These are phyloP conservation scores for Plebejus anna DNA, from an alignment of 2,888 invertebrate genomes.

Conservation along the genomic window DNA sequence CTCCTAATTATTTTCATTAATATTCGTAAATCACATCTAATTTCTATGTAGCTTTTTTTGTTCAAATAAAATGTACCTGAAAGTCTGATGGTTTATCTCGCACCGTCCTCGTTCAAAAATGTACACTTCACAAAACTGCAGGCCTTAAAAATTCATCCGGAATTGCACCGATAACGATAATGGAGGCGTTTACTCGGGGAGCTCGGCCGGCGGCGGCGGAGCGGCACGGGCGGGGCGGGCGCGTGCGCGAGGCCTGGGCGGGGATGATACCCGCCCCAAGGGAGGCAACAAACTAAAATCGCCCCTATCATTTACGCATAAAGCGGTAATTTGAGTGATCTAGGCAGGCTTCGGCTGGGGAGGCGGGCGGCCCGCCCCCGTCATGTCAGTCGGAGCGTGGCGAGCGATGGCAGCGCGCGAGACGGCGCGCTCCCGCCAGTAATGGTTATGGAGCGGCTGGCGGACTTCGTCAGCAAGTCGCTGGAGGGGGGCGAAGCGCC, in stretches of 20 bases:
- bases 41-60: not conserved
- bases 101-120: conserved; percentile 28
- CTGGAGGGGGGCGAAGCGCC: conserved; percentile 83
- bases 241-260: conserved; percentile 69
- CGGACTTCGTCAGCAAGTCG: conserved; percentile 94
- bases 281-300: conserved; percentile 38
- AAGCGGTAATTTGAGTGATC: conserved; percentile 36
- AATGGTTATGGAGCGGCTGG: conserved; percentile 91
- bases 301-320: conserved; percentile 37
- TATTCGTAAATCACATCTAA: too few relatives aligned
- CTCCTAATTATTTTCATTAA: too few relatives aligned
- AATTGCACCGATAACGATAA: conserved; percentile 64
- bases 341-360: conserved; percentile 44
- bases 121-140: conserved; percentile 51
- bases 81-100: not conserved
- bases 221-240: conserved; percentile 51
- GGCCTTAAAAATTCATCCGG: conserved; percentile 70
- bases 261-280: conserved; percentile 55
- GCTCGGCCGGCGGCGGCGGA: conserved; percentile 43
- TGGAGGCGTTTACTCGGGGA: conserved; percentile 71
- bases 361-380: conserved; percentile 59
- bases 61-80: not conserved
- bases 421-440: conserved; percentile 66
- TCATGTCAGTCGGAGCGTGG: conserved; percentile 62
- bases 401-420: conserved; percentile 66